Percentiles rank a stretch among this genome's conserved stretches.
Evolutionary conservation across 2,888 invertebrate genomes (phyloP).

Genomic region (Leptopilina syphax): DNA sequence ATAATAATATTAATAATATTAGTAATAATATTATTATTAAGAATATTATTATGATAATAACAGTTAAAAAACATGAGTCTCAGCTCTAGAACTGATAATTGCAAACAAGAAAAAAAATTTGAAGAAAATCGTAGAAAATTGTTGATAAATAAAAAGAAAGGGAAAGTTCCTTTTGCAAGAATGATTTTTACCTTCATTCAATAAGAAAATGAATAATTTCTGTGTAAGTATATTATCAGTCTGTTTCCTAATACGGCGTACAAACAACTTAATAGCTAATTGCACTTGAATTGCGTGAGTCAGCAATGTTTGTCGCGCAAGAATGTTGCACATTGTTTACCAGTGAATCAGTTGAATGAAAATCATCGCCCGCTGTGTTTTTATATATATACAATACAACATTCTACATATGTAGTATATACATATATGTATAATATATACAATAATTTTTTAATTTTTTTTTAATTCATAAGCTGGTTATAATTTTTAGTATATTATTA

Average conservation of each 20-base stretch:
- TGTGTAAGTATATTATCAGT: slow-evolving; percentile 20
- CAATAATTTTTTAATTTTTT: too few relatives aligned
- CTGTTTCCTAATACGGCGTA: slow-evolving; percentile 27
- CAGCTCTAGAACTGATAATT: too few relatives aligned
- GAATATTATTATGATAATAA: not conserved
- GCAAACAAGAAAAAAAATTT: too few relatives aligned
- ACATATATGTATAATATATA: too few relatives aligned
- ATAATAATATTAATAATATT: too few relatives aligned
- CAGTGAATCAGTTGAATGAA: slow-evolving; percentile 47
- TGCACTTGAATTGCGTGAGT: slow-evolving; percentile 51
- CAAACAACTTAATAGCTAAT: slow-evolving; percentile 45
- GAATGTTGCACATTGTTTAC: slow-evolving; percentile 51
- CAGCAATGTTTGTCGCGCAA: slow-evolving; percentile 50
- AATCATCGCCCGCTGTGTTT: slow-evolving; percentile 17
- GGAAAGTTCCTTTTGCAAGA: slow-evolving; percentile 3
- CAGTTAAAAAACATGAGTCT: too few relatives aligned
- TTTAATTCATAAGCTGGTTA: too few relatives aligned
- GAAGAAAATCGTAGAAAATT: not conserved
- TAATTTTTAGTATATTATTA: too few relatives aligned
- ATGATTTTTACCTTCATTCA: slow-evolving; percentile 8
- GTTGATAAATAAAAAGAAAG: not conserved
- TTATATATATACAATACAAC: too few relatives aligned
- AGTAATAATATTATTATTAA: too few relatives aligned
- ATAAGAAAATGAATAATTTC: slow-evolving; percentile 14
- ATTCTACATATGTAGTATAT: not conserved